A percentile compares a stretch with the other conserved stretches of the same genome.
These are phyloP conservation scores for Talpa occidentalis DNA, from an alignment of 2,113 vertebrate genomes.

Conservation along the genomic window DNA sequence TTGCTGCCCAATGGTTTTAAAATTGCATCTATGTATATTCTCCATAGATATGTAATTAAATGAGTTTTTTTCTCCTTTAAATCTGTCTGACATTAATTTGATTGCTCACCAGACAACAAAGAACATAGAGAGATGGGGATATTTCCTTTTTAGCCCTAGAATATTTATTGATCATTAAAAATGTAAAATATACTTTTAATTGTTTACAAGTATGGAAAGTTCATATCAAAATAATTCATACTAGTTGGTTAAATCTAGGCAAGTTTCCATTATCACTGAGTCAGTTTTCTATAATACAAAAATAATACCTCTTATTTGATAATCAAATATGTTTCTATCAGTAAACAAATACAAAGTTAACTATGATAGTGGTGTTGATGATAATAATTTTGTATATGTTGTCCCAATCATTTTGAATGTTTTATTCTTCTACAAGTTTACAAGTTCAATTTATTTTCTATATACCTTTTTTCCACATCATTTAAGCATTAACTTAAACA, in stretches of 20 bases:
- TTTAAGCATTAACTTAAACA: neutral
- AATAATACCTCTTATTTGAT: neutral
- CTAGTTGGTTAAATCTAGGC: neutral
- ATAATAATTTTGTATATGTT: neutral
- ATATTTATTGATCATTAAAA: neutral
- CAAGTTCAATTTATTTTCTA: neutral
- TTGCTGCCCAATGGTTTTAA: neutral
- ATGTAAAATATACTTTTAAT: neutral
- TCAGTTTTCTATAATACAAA: neutral
- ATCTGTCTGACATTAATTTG: neutral
- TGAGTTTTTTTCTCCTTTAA: neutral
- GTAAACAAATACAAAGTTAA: neutral
- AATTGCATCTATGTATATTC: neutral
- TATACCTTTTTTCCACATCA: neutral
- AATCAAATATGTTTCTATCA: neutral
- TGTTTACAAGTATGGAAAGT: neutral
- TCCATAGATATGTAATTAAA: neutral
- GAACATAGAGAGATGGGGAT: neutral
- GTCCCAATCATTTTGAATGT: neutral
- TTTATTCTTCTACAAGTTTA: neutral
- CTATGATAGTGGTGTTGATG: neutral
- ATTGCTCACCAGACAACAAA: neutral
- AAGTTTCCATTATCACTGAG: neutral
- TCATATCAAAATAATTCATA: neutral
- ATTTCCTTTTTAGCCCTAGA: neutral